Percentiles rank a stretch among this genome's conserved stretches.
These are phyloP conservation scores for Callinectes sapidus DNA, from an alignment of 2,888 invertebrate genomes.

Conservation along the genomic window DNA sequence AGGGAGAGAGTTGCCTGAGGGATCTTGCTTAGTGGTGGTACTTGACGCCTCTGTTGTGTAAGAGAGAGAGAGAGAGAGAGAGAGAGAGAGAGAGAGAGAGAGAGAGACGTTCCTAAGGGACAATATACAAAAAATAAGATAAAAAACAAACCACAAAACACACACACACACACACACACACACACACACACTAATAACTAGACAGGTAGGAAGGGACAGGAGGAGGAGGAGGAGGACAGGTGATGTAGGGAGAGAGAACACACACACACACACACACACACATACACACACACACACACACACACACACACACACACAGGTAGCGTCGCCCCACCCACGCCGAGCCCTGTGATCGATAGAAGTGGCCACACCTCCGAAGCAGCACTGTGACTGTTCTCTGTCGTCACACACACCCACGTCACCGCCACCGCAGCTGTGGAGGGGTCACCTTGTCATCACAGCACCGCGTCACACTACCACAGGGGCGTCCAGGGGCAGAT, in stretches of 20 bases:
- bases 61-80: too few species aligned
- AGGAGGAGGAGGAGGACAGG: background rate
- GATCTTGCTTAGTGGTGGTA: too few species aligned
- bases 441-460: background rate
- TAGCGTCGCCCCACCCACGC: background rate
- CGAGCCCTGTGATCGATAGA: background rate
- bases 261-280: conserved; percentile 25
- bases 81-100: too few species aligned
- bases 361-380: conserved; percentile 8
- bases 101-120: too few species aligned
- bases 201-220: background rate
- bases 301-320: conserved; percentile 21
- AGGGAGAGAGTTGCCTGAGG: too few species aligned
- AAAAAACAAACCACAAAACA: background rate
- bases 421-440: background rate
- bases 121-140: too few species aligned
- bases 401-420: background rate
- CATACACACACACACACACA: conserved; percentile 21
- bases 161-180: background rate
- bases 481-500: background rate
- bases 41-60: too few species aligned
- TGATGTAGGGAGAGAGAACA: background rate
- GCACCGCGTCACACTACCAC: background rate
- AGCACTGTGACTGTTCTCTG: conserved; percentile 2
- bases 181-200: background rate